Evolutionary conservation across 2,888 invertebrate species (phyloP).

Genomic region (Xestoiulus laeticollis): DNA sequence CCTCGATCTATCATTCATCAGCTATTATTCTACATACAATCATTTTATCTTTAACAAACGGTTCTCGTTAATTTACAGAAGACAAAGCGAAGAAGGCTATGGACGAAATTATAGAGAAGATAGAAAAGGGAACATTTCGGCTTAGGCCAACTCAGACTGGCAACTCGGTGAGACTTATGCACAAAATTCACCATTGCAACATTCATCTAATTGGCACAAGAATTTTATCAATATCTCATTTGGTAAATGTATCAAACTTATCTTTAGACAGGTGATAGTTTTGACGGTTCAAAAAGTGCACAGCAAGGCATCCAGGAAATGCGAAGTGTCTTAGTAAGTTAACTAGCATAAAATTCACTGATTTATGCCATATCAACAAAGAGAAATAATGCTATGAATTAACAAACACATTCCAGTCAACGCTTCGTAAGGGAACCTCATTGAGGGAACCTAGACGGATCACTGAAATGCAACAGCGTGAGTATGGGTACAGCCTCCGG

Average conservation of each 20-base stretch:
- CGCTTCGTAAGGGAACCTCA: neutral
- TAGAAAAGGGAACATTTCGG: conserved; percentile 45
- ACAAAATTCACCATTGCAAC: neutral
- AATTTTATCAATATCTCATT: neutral
- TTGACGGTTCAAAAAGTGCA: neutral
- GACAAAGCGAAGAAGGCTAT: conserved; percentile 49
- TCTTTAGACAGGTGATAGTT: neutral
- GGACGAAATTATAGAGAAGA: conserved; percentile 51
- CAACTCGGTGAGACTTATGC: neutral
- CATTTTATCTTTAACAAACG: too few relatives aligned
- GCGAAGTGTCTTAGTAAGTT: conserved; percentile 44
- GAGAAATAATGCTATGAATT: neutral
- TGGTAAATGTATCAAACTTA: neutral
- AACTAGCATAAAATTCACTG: neutral
- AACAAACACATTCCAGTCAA: conserved; percentile 5
- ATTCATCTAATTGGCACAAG: neutral
- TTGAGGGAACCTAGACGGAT: neutral
- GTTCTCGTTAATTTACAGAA: neutral
- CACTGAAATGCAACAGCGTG: neutral
- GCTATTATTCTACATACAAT: too few relatives aligned
- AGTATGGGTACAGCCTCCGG: conserved; percentile 5
- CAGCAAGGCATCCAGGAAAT: conserved; percentile 46
- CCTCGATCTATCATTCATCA: too few relatives aligned
- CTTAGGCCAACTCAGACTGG: neutral
- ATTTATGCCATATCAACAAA: neutral